phyloP scores from a whole-genome alignment of 1,140 invertebrate genomes.

The Rhizoglyphus robini region DNA sequence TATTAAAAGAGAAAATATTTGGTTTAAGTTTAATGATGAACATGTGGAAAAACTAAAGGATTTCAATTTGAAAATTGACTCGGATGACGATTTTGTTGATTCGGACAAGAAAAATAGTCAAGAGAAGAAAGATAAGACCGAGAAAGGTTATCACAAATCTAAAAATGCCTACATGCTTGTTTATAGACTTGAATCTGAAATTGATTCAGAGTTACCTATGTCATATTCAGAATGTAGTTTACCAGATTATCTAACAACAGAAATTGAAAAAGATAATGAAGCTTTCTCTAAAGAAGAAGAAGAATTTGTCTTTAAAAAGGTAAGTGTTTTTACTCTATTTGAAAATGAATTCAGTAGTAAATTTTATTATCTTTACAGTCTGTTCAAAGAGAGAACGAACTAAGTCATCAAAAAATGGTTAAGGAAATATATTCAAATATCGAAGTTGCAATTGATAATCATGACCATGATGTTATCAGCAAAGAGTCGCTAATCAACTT shows the following conservation, averaged over 20 bases:
- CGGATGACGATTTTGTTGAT: conserved; percentile 37
- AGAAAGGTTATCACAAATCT: conserved; percentile 36
- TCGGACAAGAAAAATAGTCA: background rate
- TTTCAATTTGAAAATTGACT: conserved; percentile 39
- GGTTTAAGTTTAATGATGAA: conserved; percentile 48
- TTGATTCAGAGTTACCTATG: conserved; percentile 16
- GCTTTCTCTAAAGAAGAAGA: conserved; percentile 35
- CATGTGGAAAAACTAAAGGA: conserved; percentile 47
- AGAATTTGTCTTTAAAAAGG: conserved; percentile 32
- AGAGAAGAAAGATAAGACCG: background rate
- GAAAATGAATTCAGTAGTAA: too few relatives aligned
- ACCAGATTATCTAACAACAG: conserved; percentile 28
- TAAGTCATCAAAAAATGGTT: background rate
- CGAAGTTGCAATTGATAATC: background rate
- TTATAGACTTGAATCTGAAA: conserved; percentile 34
- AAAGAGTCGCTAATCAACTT: conserved; percentile 22
- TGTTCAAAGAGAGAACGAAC: background rate
- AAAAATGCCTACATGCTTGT: conserved; percentile 53
- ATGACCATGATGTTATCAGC: conserved; percentile 19
- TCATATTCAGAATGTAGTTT: conserved; percentile 25
- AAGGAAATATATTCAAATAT: background rate
- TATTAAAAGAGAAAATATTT: conserved; percentile 40
- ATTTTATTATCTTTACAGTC: too few relatives aligned
- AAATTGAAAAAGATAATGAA: conserved; percentile 35
- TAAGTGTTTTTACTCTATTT: conserved; percentile 23